phyloP scores from a whole-genome alignment of 2,888 invertebrate species.

The Pheosia gnoma region DNA sequence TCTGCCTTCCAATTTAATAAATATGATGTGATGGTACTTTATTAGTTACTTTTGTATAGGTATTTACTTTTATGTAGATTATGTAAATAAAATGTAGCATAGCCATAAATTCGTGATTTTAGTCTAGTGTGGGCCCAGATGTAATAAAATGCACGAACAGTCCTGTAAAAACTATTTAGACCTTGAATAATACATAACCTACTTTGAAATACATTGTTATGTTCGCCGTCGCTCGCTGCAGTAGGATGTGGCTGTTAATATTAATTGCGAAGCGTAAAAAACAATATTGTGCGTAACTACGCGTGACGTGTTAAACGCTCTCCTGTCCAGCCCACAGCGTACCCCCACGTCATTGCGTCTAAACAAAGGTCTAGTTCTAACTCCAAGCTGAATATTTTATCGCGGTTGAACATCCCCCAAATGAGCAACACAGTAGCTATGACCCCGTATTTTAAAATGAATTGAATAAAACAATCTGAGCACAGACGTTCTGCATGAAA shows the following conservation, averaged over 20 bases:
- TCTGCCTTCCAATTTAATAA: no score
- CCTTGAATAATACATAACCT: slow-evolving; percentile 1
- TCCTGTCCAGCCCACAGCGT: slow-evolving; percentile 35
- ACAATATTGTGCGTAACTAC: slow-evolving; percentile 20
- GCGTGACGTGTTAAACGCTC: slow-evolving; percentile 18
- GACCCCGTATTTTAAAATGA: slow-evolving; percentile 33
- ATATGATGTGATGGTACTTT: no score
- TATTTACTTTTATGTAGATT: no score
- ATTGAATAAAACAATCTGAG: slow-evolving; percentile 32
- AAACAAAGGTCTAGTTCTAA: slow-evolving; percentile 56
- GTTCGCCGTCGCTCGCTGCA: background rate
- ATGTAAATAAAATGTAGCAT: no score
- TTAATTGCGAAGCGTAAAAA: slow-evolving; percentile 19
- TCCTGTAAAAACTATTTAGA: background rate
- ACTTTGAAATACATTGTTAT: slow-evolving; percentile 6
- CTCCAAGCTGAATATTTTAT: slow-evolving; percentile 57
- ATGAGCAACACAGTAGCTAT: slow-evolving; percentile 43
- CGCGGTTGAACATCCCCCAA: slow-evolving; percentile 43
- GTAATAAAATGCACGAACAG: background rate
- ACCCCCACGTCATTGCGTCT: slow-evolving; percentile 36
- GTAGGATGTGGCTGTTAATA: slow-evolving; percentile 5
- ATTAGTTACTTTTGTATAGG: no score
- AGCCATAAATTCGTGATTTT: background rate
- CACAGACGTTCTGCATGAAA: slow-evolving; percentile 23
- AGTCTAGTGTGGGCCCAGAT: background rate